Evolutionary conservation across 2,113 vertebrate genomes (phyloP).

Genomic region (Lepus americanus): DNA sequence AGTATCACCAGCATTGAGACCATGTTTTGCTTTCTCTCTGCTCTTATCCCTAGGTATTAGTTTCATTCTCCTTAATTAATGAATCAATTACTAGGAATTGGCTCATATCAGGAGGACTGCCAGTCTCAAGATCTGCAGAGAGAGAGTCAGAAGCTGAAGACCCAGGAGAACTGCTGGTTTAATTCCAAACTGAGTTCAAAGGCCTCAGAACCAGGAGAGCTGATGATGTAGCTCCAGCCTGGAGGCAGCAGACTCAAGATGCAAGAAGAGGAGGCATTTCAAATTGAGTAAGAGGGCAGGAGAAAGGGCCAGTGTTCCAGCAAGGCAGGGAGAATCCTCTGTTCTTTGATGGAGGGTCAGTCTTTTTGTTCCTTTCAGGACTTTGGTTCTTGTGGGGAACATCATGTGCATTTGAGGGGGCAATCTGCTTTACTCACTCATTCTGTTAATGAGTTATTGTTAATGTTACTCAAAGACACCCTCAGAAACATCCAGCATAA

Average conservation of each 20-base stretch:
- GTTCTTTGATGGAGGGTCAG: not conserved
- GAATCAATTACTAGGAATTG: not conserved
- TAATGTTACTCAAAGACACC: constrained; percentile 5
- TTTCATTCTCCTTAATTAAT: not conserved
- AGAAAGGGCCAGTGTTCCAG: not conserved
- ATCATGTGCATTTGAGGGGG: not conserved
- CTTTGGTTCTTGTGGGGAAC: not conserved
- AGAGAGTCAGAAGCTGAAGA: not conserved
- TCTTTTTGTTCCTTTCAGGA: not conserved
- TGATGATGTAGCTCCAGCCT: not conserved
- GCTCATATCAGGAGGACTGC: not conserved
- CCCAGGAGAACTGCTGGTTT: not conserved
- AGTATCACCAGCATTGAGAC: not conserved
- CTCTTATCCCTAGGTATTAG: not conserved
- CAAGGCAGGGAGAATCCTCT: not conserved
- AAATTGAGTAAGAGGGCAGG: not conserved
- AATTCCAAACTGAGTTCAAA: not conserved
- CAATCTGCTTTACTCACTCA: not conserved
- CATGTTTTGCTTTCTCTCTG: not conserved
- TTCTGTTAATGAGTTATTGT: not conserved
- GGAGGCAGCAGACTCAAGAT: not conserved
- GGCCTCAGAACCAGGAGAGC: not conserved
- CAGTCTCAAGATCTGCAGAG: not conserved
- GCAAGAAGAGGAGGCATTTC: not conserved
- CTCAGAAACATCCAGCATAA: not conserved